These are phyloP conservation scores for Falco punctatus DNA, from an alignment of 2,113 vertebrate genomes.

Conservation along the genomic window DNA sequence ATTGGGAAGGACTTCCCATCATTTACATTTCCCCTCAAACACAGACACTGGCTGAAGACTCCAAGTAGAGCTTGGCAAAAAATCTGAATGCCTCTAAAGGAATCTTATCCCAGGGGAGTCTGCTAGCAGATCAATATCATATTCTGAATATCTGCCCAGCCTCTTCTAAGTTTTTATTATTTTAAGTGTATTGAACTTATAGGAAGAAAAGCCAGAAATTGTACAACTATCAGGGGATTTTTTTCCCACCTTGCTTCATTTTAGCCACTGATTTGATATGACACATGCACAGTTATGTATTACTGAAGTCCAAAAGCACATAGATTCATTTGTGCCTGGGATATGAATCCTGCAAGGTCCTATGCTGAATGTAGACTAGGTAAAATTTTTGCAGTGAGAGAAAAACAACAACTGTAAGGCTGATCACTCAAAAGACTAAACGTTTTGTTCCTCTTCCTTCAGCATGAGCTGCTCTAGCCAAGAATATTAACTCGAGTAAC, in stretches of 20 bases:
- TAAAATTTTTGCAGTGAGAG: not conserved
- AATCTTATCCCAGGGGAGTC: not conserved
- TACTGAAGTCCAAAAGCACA: not conserved
- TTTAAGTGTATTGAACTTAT: not conserved
- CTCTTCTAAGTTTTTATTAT: not conserved
- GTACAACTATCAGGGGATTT: not conserved
- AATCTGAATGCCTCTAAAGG: not conserved
- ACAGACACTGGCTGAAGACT: not conserved
- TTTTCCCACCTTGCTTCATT: not conserved
- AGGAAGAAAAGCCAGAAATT: not conserved
- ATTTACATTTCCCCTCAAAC: not conserved
- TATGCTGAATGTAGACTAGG: not conserved
- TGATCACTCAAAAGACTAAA: not conserved
- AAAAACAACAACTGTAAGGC: not conserved
- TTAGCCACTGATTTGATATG: not conserved
- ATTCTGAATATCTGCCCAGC: not conserved
- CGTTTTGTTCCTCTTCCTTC: conserved; percentile 54
- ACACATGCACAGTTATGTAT: not conserved
- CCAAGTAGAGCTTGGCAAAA: not conserved
- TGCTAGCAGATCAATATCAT: not conserved
- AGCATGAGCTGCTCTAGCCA: conserved; percentile 14
- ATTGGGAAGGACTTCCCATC: not conserved
- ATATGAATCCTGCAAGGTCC: not conserved
- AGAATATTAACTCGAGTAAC: conserved; percentile 25
- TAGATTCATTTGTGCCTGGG: not conserved